These are phyloP conservation scores for Phalera bucephala DNA, from an alignment of 2,888 invertebrate genomes.

Conservation along the genomic window DNA sequence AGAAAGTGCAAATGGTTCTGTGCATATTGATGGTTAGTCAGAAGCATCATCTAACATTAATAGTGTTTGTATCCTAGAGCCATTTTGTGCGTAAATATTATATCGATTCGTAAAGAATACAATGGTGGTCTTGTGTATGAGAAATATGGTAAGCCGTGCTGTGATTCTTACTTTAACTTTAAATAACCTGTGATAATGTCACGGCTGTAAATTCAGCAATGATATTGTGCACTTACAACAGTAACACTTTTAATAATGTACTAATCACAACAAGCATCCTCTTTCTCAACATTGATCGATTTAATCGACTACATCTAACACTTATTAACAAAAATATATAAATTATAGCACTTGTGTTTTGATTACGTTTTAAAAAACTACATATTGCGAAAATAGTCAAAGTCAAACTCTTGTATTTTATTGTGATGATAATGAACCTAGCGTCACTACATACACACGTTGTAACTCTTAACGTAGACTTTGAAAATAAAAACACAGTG, in stretches of 20 bases:
- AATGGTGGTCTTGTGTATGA: slow-evolving; percentile 7
- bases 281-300: slow-evolving; percentile 31
- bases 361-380: slow-evolving; percentile 48
- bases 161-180: slow-evolving; percentile 14
- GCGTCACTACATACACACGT: slow-evolving; percentile 59
- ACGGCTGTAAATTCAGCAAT: slow-evolving; percentile 16
- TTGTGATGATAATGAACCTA: slow-evolving; percentile 72
- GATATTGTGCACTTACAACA: slow-evolving; percentile 16
- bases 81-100: slow-evolving; percentile 66
- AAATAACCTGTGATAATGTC: slow-evolving; percentile 7
- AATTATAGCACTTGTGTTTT: slow-evolving; percentile 53
- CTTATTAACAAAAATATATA: slow-evolving; percentile 42
- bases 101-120: slow-evolving; percentile 12
- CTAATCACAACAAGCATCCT: slow-evolving; percentile 49
- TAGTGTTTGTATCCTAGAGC: slow-evolving; percentile 55
- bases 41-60: slow-evolving; percentile 55
- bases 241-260: slow-evolving; percentile 16
- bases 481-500: slow-evolving; percentile 63
- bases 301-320: slow-evolving; percentile 52
- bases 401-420: slow-evolving; percentile 79
- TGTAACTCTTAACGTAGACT: slow-evolving; percentile 52
- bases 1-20: slow-evolving; percentile 61
- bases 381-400: slow-evolving; percentile 68
- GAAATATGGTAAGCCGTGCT: slow-evolving; percentile 29
- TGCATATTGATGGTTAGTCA: slow-evolving; percentile 51